Evolutionary conservation across 2,113 vertebrate species (phyloP).

Genomic region (Illadopsis cleaveri): DNA sequence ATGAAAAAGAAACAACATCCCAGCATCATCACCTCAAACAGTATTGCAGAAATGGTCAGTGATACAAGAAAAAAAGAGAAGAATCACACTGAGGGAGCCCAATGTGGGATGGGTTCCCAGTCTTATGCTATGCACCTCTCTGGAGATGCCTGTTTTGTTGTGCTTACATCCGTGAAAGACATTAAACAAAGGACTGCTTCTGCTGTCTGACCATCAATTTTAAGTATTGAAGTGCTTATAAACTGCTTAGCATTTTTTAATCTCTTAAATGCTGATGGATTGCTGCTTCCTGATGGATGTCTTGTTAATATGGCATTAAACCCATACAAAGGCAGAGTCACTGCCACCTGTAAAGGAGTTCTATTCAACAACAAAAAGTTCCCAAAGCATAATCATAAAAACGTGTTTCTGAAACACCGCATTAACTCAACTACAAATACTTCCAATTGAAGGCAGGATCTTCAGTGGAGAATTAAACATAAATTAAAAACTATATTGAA

Average conservation of each 20-base stretch:
- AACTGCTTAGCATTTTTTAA: neutral
- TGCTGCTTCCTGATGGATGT: neutral
- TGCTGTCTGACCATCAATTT: neutral
- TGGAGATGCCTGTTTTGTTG: neutral
- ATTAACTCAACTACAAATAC: neutral
- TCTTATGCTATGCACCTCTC: neutral
- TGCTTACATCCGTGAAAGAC: neutral
- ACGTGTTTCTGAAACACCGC: neutral
- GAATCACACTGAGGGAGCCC: neutral
- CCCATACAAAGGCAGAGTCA: neutral
- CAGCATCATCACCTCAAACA: neutral
- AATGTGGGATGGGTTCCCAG: neutral
- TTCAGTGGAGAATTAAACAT: neutral
- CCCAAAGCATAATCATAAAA: neutral
- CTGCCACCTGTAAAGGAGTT: neutral
- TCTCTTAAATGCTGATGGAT: neutral
- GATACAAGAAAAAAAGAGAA: neutral
- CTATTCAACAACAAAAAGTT: neutral
- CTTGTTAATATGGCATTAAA: neutral
- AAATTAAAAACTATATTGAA: neutral
- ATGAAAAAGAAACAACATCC: neutral
- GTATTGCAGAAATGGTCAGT: neutral
- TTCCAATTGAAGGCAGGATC: neutral
- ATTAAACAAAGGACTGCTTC: neutral
- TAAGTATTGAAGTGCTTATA: neutral